phyloP scores from a whole-genome alignment of 2,888 invertebrate species.

The Chrysotoxum bicinctum region DNA sequence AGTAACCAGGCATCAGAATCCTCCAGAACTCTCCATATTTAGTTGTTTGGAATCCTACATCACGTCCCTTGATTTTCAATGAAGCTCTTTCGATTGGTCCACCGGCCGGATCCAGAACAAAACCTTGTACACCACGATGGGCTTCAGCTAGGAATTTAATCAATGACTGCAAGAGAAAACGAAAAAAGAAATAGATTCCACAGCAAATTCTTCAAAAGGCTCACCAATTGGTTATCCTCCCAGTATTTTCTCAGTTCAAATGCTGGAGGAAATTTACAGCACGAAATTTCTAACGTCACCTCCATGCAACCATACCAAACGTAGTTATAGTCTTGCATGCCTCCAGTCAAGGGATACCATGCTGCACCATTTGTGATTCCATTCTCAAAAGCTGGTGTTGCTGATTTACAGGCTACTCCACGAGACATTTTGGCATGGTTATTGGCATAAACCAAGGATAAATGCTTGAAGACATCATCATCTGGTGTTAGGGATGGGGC shows the following conservation, averaged over 20 bases:
- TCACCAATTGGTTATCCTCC: slow-evolving; percentile 93
- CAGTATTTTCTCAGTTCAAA: slow-evolving; percentile 91
- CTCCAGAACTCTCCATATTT: slow-evolving; percentile 98
- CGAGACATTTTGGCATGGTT: slow-evolving; percentile 95
- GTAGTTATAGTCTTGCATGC: slow-evolving; percentile 92
- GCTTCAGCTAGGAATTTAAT: slow-evolving; percentile 92
- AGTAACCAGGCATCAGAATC: slow-evolving; percentile 92
- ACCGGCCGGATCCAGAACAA: slow-evolving; percentile 90
- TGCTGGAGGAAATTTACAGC: slow-evolving; percentile 95
- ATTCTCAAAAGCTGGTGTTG: slow-evolving; percentile 89
- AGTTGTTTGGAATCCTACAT: slow-evolving; percentile 92
- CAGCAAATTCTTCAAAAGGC: slow-evolving; percentile 55
- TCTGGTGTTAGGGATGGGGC: slow-evolving; percentile 93
- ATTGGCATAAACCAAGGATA: slow-evolving; percentile 92
- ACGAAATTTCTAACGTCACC: slow-evolving; percentile 95
- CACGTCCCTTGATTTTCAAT: slow-evolving; percentile 90
- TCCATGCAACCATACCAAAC: slow-evolving; percentile 97
- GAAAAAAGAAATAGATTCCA: not conserved
- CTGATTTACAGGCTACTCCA: slow-evolving; percentile 91
- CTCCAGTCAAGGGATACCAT: slow-evolving; percentile 94
- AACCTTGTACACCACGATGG: slow-evolving; percentile 94
- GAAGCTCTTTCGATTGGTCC: slow-evolving; percentile 90
- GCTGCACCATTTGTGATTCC: slow-evolving; percentile 97
- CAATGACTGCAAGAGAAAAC: slow-evolving; percentile 85
- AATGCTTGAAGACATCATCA: slow-evolving; percentile 94